These are phyloP conservation scores for Myzus persicae DNA, from an alignment of 1,140 invertebrate species.

Conservation along the genomic window DNA sequence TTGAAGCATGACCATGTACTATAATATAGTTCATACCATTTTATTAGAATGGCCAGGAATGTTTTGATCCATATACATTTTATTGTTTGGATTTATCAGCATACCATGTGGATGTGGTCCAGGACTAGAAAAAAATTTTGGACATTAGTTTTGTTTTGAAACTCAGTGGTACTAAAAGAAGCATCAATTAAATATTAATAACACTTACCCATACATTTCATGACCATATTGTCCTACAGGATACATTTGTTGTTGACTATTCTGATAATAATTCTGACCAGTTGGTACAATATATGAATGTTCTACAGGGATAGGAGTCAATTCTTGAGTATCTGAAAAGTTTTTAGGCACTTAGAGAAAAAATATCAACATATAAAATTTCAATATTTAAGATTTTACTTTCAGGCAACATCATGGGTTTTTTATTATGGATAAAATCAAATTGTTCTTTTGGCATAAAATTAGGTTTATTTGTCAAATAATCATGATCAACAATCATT, in stretches of 20 bases:
- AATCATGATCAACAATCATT: constrained; percentile 40
- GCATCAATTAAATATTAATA: not conserved
- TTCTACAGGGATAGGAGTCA: constrained; percentile 41
- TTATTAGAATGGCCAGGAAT: constrained; percentile 48
- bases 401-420: constrained; percentile 37
- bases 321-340: constrained; percentile 8
- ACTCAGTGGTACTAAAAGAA: not conserved
- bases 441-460: constrained; percentile 53
- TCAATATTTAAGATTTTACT: not conserved
- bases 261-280: constrained; percentile 38
- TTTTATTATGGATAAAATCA: constrained; percentile 46
- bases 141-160: not conserved
- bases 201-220: constrained; percentile 35
- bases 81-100: constrained; percentile 47
- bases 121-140: not conserved
- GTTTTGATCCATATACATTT: constrained; percentile 53
- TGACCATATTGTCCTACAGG: constrained; percentile 49
- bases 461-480: constrained; percentile 42
- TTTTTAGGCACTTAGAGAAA: not conserved
- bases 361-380: not conserved
- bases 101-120: constrained; percentile 42
- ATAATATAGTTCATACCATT: constrained; percentile 31
- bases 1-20: not conserved
- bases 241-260: constrained; percentile 44
- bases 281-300: constrained; percentile 54